phyloP scores from a whole-genome alignment of 2,797 vertebrate genomes.

The Hydrolagus colliei region DNA sequence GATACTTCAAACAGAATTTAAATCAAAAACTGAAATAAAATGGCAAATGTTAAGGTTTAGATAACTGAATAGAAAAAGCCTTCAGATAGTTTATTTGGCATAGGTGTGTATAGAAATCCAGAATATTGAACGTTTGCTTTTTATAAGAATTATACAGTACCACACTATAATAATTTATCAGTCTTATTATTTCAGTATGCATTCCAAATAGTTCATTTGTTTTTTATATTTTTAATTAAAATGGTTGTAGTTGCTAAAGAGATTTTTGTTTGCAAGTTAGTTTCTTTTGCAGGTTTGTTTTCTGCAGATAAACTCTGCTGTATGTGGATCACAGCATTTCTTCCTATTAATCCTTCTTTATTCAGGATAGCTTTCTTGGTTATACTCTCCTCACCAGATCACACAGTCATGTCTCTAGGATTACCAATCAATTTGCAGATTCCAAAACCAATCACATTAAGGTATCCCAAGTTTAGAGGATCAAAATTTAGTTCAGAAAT shows the following conservation, averaged over 20 bases:
- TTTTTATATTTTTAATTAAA: too few relatives aligned
- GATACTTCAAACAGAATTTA: not conserved
- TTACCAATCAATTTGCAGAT: not conserved
- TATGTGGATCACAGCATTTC: conserved; percentile 20
- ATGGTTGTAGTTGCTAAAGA: too few relatives aligned
- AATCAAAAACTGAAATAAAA: not conserved
- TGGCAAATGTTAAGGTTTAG: not conserved
- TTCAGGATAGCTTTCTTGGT: conserved; percentile 24
- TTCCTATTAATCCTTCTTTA: conserved; percentile 2
- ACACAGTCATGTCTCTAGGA: conserved; percentile 14
- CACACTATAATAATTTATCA: not conserved
- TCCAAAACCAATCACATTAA: not conserved
- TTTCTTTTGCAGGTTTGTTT: conserved; percentile 25
- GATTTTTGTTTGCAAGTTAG: not conserved
- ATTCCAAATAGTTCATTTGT: not conserved
- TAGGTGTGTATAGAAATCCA: not conserved
- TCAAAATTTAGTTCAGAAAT: not conserved
- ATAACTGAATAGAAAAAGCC: not conserved
- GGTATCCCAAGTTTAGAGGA: not conserved
- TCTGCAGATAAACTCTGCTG: not conserved
- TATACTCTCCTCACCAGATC: conserved; percentile 15
- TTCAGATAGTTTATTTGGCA: not conserved
- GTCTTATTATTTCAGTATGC: not conserved
- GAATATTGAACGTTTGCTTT: not conserved
- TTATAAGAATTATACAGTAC: not conserved